Conservation (phyloP, 2,113 vertebrate species). For the Nestor notabilis region DNA sequence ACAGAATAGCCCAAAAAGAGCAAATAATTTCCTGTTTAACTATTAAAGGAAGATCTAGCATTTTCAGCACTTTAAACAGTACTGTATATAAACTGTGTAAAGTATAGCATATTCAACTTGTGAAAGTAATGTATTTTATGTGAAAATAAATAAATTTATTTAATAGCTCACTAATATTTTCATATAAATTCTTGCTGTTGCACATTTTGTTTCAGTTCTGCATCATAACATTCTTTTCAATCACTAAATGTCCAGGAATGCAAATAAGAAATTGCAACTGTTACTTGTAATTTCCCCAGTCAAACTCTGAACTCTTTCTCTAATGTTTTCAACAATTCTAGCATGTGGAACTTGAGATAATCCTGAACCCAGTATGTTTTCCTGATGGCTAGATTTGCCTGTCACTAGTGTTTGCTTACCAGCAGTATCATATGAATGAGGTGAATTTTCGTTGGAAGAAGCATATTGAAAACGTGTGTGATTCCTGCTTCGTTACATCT, state of each 20-base stretch:
- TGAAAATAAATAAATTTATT: background rate
- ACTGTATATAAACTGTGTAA: background rate
- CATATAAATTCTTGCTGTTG: background rate
- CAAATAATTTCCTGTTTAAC: constrained; percentile 54
- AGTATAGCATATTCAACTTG: background rate
- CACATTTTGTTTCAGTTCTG: background rate
- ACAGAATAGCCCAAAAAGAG: constrained; percentile 18
- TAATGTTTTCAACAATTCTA: constrained; percentile 68
- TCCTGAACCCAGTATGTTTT: constrained; percentile 71
- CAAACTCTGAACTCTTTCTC: constrained; percentile 6
- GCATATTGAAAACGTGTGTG: constrained; percentile 82
- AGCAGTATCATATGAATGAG: constrained; percentile 71
- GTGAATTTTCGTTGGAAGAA: constrained; percentile 75
- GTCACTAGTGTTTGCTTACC: constrained; percentile 77
- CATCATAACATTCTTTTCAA: background rate
- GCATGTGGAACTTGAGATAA: constrained; percentile 57
- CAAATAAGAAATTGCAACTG: constrained; percentile 41
- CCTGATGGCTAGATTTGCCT: constrained; percentile 70
- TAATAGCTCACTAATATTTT: constrained; percentile 7
- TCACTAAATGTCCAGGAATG: constrained; percentile 33
- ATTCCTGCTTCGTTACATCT: constrained; percentile 73
- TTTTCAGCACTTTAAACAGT: background rate
- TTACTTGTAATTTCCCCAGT: constrained; percentile 43
- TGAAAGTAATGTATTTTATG: background rate
- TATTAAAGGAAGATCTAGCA: background rate